Evolutionary conservation across 2,888 invertebrate species (phyloP), one percentile per base, ranked within the genome.

Genomic region (Anorthoa munda): DNA sequence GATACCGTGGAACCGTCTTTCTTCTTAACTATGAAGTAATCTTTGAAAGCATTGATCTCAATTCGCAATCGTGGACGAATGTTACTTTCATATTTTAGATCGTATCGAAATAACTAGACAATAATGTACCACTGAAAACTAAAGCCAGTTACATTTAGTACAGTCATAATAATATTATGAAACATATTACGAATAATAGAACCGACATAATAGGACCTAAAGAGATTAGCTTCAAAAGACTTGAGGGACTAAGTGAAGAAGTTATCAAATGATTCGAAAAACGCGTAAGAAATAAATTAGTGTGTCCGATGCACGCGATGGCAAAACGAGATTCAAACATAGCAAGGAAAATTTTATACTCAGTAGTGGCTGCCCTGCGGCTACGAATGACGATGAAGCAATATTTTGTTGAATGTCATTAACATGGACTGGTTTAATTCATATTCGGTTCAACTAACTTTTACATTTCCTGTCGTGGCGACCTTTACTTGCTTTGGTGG

Each of bases 51-150:
- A 72, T 79, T 84, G 82, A 50, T 83, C 73, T 79, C 71, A 72
- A 82, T 79, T 73, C 59, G 71, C 45, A 60, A 66, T 55, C 66
- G 64, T 48, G 39, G 48, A 66, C 75, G 64, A 72, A 70, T 79
- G 71, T 74, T 58, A 66, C 84, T 79, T 84, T 83, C 84, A 83
- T 82, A 82, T 79, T 75, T 79, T 75, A 63, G 79, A 79, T 79
- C 66, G 65, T 61, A 39, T 39, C 39, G 39, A 39, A 39, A 39
- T 39, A 59, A 59, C 58, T 56, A 66, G 65, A 68, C 70, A 50
- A 63, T 63, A 68, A 39, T 23, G 53, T 65, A 17, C 31, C 9
- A 31, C 72, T 61, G 58, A 45, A 74, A 58, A 50, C n/a, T 46
- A 59, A 39, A 58, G 50, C 26, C 15, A 63, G 26, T 3, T 45